Evolutionary conservation across 2,797 vertebrate species (phyloP).

Genomic region (Coreius guichenoti): DNA sequence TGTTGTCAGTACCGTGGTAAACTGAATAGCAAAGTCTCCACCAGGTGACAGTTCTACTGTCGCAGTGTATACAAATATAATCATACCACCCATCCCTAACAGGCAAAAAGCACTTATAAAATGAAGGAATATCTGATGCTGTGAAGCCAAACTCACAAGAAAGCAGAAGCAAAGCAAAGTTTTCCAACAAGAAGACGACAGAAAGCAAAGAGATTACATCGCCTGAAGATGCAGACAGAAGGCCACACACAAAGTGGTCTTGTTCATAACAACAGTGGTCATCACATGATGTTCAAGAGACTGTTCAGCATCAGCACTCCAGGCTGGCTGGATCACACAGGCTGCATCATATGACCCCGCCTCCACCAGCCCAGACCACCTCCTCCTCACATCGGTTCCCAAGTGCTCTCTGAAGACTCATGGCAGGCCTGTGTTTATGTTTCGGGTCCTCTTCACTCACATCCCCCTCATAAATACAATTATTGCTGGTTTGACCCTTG

Average conservation of each 20-base stretch:
- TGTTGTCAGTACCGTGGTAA: not conserved
- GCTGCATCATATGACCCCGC: conserved; percentile 78
- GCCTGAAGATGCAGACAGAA: conserved; percentile 49
- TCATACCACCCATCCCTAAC: not conserved
- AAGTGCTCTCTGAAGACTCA: conserved; percentile 45
- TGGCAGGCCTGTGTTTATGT: conserved; percentile 53
- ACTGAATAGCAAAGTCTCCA: not conserved
- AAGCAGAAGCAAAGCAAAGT: not conserved
- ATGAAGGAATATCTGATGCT: conserved; percentile 4
- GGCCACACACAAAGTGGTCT: conserved; percentile 68
- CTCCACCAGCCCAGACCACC: conserved; percentile 57
- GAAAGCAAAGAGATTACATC: conserved; percentile 20
- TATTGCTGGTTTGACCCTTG: conserved; percentile 41
- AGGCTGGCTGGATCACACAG: conserved; percentile 74
- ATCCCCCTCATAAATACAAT: conserved; percentile 54
- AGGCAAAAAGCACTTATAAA: not conserved
- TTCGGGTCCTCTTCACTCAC: conserved; percentile 52
- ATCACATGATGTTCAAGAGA: conserved; percentile 85
- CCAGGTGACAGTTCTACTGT: not conserved
- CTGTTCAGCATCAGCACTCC: conserved; percentile 72
- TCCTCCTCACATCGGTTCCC: conserved; percentile 32
- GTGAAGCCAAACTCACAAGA: not conserved
- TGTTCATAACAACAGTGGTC: conserved; percentile 73
- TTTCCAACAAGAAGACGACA: conserved; percentile 8
- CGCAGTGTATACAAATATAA: not conserved